phyloP scores from a whole-genome alignment of 2,888 invertebrate species.

The Nemotelus nigrinus region DNA sequence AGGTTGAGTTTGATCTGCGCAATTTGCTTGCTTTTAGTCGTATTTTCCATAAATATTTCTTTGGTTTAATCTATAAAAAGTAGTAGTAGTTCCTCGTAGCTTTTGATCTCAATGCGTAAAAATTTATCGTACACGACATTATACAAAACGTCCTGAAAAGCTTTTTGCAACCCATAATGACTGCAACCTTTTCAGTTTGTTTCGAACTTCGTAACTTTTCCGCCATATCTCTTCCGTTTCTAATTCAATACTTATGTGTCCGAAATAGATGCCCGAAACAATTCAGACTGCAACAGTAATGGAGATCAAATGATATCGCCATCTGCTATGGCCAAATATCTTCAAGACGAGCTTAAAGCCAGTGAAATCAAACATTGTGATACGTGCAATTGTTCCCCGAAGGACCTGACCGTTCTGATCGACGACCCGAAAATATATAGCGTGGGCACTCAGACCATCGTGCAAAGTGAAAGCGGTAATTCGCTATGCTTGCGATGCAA shows the following conservation, averaged over 20 bases:
- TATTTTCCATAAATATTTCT: too few species aligned
- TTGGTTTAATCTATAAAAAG: too few species aligned
- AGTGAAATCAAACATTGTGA: slow-evolving; percentile 84
- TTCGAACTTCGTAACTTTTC: too few species aligned
- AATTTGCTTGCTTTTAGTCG: too few species aligned
- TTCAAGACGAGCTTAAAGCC: slow-evolving; percentile 85
- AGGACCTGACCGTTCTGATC: slow-evolving; percentile 66
- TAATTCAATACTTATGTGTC: not conserved
- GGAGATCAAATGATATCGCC: slow-evolving; percentile 74
- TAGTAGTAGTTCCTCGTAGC: too few species aligned
- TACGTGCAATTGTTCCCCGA: slow-evolving; percentile 77
- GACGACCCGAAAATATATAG: slow-evolving; percentile 70
- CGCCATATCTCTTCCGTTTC: not conserved
- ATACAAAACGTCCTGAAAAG: too few species aligned
- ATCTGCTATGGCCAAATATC: slow-evolving; percentile 89
- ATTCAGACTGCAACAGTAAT: slow-evolving; percentile 49
- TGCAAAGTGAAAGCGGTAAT: slow-evolving; percentile 64
- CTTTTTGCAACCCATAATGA: too few species aligned
- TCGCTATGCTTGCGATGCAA: slow-evolving; percentile 72
- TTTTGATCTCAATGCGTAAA: too few species aligned
- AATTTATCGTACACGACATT: too few species aligned
- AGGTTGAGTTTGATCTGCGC: too few species aligned
- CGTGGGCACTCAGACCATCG: slow-evolving; percentile 73
- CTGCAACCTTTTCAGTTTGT: too few species aligned
- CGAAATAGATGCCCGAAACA: slow-evolving; percentile 30